Percentiles rank a stretch among this genome's conserved stretches.
phyloP scores from a whole-genome alignment of 2,888 invertebrate species.

The Brenthis daphne region DNA sequence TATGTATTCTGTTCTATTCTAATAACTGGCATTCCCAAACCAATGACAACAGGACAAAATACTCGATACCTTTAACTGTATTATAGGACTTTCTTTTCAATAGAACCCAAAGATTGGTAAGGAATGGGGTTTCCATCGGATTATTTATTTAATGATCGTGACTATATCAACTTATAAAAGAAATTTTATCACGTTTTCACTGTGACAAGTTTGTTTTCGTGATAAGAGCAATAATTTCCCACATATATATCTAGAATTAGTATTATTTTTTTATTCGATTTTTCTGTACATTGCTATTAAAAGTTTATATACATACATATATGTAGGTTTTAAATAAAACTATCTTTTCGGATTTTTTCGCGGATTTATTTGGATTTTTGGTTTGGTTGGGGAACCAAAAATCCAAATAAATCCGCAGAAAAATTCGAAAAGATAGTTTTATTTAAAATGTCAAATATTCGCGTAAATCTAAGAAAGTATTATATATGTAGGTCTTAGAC shows the following conservation, averaged over 20 bases:
- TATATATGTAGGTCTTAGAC: too few species aligned
- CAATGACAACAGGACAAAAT: slow-evolving; percentile 37
- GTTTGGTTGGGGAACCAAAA: too few species aligned
- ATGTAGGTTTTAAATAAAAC: too few species aligned
- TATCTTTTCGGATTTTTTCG: too few species aligned
- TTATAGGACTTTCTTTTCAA: slow-evolving; percentile 9
- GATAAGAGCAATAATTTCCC: neutral
- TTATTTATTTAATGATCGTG: slow-evolving; percentile 35
- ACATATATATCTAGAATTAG: neutral
- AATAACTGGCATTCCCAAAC: slow-evolving; percentile 28
- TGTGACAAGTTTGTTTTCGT: slow-evolving; percentile 5
- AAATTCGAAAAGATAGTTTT: too few species aligned
- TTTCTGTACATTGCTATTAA: too few species aligned
- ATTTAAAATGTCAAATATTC: too few species aligned
- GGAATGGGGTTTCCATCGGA: slow-evolving; percentile 25
- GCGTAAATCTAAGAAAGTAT: too few species aligned
- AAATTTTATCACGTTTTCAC: slow-evolving; percentile 19
- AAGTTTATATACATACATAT: too few species aligned
- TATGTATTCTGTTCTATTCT: slow-evolving; percentile 39
- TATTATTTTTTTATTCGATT: too few species aligned
- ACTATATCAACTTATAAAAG: slow-evolving; percentile 23
- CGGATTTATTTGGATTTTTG: too few species aligned
- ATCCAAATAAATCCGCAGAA: too few species aligned
- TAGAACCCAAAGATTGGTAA: slow-evolving; percentile 15
- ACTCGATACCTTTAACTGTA: slow-evolving; percentile 34